Evolutionary conservation across 2,797 vertebrate species (phyloP), one percentile per base, ranked within the genome.

Genomic region (Sebastes dallii): DNA sequence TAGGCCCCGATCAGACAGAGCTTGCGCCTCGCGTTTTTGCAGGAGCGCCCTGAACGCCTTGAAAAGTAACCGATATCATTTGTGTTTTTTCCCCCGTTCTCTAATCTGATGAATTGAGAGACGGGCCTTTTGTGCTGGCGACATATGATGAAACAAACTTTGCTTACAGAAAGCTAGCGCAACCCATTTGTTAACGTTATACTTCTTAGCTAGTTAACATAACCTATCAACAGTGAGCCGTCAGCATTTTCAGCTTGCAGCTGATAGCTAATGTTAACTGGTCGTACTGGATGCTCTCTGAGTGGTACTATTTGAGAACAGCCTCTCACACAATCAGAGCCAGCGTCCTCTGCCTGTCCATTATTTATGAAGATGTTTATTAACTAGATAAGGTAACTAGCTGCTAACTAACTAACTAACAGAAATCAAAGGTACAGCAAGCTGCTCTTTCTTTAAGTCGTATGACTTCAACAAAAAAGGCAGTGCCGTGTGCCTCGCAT

Each of bases 181-280:
- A 25, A 56, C 56, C 56, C 25, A 59, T 59, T 59, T 16, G 8
- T 59, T 29, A 29, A 59, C 2, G 56, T 59, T 18, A 16, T 29
- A 59, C 56, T 29, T 18, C 56, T 50, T 4, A 4, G 46, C 46
- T 8, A 20, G 46, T 20, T 50, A 50, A 20, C 46, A 8, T 50
- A 0, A 50, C 0, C 46, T 0, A 50, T 50, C 46, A 50, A 50
- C 46, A 50, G 46, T 50, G 46, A 50, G 46, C 8, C 46, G 46
- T 50, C 42, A 50, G 46, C 16, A 50, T 50, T 20, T 20, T 50
- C 42, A 50, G 16, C 42, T 46, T 8, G 7, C 42, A 46, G 42
- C 25, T 59, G 56, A 59, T 5, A 8, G 56, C 14, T 29, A 2
- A 59, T 25, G 56, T 59, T 29, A 60, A 24, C 58, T 30, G 25